These are phyloP conservation scores for Nephrocerus scutellatus DNA, from an alignment of 2,888 invertebrate genomes.

Conservation along the genomic window DNA sequence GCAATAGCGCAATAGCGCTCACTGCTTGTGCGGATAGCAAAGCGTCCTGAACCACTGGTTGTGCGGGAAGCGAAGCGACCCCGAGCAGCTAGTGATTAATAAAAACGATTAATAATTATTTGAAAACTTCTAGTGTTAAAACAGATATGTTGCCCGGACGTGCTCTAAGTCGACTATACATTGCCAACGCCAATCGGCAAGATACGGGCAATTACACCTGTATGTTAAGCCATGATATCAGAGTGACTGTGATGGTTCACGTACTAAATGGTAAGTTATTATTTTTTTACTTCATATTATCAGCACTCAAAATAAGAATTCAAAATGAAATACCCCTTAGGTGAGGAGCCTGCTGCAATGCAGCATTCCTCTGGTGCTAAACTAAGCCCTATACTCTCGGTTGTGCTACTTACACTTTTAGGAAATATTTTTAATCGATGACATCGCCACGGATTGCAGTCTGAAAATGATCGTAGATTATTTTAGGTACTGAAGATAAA, in stretches of 20 bases:
- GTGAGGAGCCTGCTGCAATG: constrained; percentile 48
- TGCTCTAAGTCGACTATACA: constrained; percentile 68
- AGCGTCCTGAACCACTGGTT: too few species aligned
- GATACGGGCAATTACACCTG: constrained; percentile 78
- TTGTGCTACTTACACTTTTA: constrained; percentile 38
- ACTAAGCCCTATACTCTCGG: constrained; percentile 32
- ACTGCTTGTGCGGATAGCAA: too few species aligned
- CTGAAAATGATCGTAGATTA: neutral
- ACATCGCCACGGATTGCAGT: constrained; percentile 24
- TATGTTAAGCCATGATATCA: constrained; percentile 62
- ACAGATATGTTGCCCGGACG: constrained; percentile 68
- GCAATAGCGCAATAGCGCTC: too few species aligned
- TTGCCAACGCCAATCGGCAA: constrained; percentile 69
- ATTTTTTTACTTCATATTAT: neutral
- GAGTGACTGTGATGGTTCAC: constrained; percentile 66
- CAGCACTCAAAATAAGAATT: constrained; percentile 3
- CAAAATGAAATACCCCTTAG: constrained; percentile 24
- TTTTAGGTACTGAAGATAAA: too few species aligned
- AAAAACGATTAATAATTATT: neutral
- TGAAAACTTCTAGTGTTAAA: constrained; percentile 66
- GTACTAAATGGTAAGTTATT: constrained; percentile 63
- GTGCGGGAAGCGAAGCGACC: too few species aligned
- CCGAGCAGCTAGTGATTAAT: too few species aligned
- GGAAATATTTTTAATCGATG: constrained; percentile 32
- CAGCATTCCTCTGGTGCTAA: constrained; percentile 41